Evolutionary conservation across 1,140 invertebrate species (phyloP).

Genomic region (Formica exsecta): DNA sequence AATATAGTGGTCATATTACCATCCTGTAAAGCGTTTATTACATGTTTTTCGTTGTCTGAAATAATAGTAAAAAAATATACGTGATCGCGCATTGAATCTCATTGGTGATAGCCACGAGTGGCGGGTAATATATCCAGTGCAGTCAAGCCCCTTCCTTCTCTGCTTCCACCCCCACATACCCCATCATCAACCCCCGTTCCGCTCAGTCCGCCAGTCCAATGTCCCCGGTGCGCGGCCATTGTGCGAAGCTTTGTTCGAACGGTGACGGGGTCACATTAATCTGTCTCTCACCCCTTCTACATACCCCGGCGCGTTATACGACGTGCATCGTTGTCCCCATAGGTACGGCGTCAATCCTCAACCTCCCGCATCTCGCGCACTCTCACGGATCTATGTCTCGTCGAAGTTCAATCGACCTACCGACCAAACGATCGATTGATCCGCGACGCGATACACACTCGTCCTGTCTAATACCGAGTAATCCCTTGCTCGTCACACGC

Average conservation of each 20-base stretch:
- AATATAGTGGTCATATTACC: no score
- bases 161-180: slow-evolving; percentile 73
- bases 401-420: slow-evolving; percentile 71
- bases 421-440: slow-evolving; percentile 69
- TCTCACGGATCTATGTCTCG: slow-evolving; percentile 44
- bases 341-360: slow-evolving; percentile 60
- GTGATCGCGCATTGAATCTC: slow-evolving; percentile 84
- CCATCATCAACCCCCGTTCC: slow-evolving; percentile 71
- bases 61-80: no score
- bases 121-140: slow-evolving; percentile 82
- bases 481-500: slow-evolving; percentile 55
- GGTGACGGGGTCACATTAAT: slow-evolving; percentile 86
- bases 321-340: slow-evolving; percentile 73
- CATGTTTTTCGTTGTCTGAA: no score
- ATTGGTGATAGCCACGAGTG: slow-evolving; percentile 84
- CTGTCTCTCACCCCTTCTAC: slow-evolving; percentile 84
- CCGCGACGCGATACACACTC: slow-evolving; percentile 26
- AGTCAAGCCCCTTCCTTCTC: slow-evolving; percentile 77
- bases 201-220: slow-evolving; percentile 73
- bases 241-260: slow-evolving; percentile 85
- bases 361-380: neutral
- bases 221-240: slow-evolving; percentile 84
- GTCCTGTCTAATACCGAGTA: slow-evolving; percentile 40
- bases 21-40: no score
- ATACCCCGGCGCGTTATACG: slow-evolving; percentile 80